Percentiles rank a stretch among this genome's conserved stretches.
These are phyloP conservation scores for Brachionus angularis DNA, from an alignment of 1,140 invertebrate genomes.

Conservation along the genomic window DNA sequence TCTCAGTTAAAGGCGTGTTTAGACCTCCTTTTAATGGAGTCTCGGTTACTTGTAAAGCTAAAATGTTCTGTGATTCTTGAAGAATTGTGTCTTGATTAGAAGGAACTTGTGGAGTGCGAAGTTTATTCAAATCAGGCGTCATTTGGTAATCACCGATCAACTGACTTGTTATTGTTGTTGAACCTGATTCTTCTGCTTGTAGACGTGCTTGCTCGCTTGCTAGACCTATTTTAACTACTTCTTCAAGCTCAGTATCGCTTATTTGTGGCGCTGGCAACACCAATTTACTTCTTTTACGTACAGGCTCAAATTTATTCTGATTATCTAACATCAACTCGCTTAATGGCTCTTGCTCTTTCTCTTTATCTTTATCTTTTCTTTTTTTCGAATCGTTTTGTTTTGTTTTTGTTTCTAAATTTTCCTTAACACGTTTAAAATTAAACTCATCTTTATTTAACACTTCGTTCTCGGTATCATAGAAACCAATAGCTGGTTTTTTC, in stretches of 20 bases:
- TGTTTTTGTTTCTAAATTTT: conserved; percentile 78
- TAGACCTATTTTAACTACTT: conserved; percentile 90
- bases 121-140: conserved; percentile 62
- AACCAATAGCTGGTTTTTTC: conserved; percentile 78
- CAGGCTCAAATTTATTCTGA: conserved; percentile 82
- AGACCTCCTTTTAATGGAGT: conserved; percentile 92
- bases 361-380: conserved; percentile 60
- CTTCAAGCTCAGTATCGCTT: conserved; percentile 71
- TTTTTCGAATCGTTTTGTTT: conserved; percentile 85
- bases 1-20: conserved; percentile 63
- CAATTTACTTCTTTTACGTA: conserved; percentile 87
- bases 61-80: conserved; percentile 95
- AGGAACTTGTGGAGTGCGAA: conserved; percentile 80
- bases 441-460: conserved; percentile 77
- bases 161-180: conserved; percentile 61
- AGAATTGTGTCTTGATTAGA: conserved; percentile 66
- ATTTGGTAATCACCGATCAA: conserved; percentile 25
- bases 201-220: conserved; percentile 88
- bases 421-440: conserved; percentile 83
- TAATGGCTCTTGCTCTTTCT: conserved; percentile 68
- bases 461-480: conserved; percentile 88
- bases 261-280: conserved; percentile 94
- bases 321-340: conserved; percentile 54
- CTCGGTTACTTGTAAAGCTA: conserved; percentile 93
- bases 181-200: conserved; percentile 77